Percentiles rank a stretch among this genome's conserved stretches.
phyloP scores from a whole-genome alignment of 2,888 invertebrate genomes.

The Linnaemya tessellans region DNA sequence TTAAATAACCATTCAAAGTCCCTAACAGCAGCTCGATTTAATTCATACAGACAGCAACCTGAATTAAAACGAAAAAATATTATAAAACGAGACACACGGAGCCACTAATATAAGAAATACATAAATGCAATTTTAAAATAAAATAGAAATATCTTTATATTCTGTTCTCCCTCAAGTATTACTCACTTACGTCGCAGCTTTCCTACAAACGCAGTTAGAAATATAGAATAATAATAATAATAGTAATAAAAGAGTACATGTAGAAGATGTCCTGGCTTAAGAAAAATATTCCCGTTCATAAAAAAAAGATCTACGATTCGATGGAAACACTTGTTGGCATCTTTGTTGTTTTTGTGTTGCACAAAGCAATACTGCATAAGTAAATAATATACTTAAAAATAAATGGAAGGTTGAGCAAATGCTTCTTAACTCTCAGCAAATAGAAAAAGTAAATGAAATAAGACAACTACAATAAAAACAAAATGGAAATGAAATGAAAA shows the following conservation, averaged over 20 bases:
- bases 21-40: conserved; percentile 12
- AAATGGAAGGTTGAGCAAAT: conserved; percentile 61
- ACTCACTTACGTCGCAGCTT: conserved; percentile 41
- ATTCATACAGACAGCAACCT: conserved; percentile 21
- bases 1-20: conserved; percentile 5
- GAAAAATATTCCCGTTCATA: conserved; percentile 10
- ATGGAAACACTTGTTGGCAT: conserved; percentile 54
- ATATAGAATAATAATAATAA: not conserved
- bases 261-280: conserved; percentile 39
- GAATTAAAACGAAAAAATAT: conserved; percentile 23
- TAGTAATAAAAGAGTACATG: not conserved
- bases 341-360: conserved; percentile 21
- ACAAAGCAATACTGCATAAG: conserved; percentile 44
- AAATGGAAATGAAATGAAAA: conserved; percentile 24
- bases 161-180: conserved; percentile 53
- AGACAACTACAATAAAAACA: conserved; percentile 2
- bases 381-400: conserved; percentile 60
- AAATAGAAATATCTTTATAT: conserved; percentile 14
- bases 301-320: conserved; percentile 31
- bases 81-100: not conserved
- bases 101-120: conserved; percentile 2
- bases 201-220: conserved; percentile 24
- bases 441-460: conserved; percentile 15
- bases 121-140: conserved; percentile 46
- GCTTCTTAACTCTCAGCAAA: conserved; percentile 23